These are phyloP conservation scores for Hormaphis cornu DNA, from an alignment of 1,140 invertebrate species.

Conservation along the genomic window DNA sequence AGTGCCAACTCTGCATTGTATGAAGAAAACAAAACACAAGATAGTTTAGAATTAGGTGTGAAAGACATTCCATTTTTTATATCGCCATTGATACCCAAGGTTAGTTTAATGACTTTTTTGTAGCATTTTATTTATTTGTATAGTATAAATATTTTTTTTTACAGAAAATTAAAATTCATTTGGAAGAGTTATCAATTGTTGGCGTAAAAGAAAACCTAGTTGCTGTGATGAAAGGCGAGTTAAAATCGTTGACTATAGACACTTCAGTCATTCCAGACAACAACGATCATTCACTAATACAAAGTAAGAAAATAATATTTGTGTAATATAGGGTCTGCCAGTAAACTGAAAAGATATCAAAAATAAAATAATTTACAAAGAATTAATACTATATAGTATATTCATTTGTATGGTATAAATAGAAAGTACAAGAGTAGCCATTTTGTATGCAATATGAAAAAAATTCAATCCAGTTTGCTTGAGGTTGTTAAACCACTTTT, in stretches of 20 bases:
- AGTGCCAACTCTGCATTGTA: not conserved
- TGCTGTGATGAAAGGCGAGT: slow-evolving; percentile 18
- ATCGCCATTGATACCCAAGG: slow-evolving; percentile 34
- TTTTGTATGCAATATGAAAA: too few relatives aligned
- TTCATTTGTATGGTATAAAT: too few relatives aligned
- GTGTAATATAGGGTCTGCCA: not conserved
- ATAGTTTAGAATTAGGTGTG: not conserved
- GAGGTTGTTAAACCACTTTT: too few relatives aligned
- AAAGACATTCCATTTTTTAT: not conserved
- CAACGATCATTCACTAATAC: slow-evolving; percentile 9
- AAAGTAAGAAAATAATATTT: not conserved
- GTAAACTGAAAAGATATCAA: too few relatives aligned
- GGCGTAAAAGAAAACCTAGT: slow-evolving; percentile 21
- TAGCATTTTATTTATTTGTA: not conserved
- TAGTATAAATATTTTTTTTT: not conserved
- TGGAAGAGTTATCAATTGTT: slow-evolving; percentile 14
- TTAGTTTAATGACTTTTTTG: not conserved
- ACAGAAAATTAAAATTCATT: slow-evolving; percentile 15
- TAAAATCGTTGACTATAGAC: slow-evolving; percentile 18
- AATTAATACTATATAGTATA: too few relatives aligned
- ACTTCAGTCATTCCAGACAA: slow-evolving; percentile 1
- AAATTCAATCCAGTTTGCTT: too few relatives aligned
- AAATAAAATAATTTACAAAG: too few relatives aligned
- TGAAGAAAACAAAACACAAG: not conserved
- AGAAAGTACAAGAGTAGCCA: too few relatives aligned